Evolutionary conservation across 1,140 invertebrate genomes (phyloP), one percentile per base, ranked within the genome.

Genomic region (Bombus difficillimus): DNA sequence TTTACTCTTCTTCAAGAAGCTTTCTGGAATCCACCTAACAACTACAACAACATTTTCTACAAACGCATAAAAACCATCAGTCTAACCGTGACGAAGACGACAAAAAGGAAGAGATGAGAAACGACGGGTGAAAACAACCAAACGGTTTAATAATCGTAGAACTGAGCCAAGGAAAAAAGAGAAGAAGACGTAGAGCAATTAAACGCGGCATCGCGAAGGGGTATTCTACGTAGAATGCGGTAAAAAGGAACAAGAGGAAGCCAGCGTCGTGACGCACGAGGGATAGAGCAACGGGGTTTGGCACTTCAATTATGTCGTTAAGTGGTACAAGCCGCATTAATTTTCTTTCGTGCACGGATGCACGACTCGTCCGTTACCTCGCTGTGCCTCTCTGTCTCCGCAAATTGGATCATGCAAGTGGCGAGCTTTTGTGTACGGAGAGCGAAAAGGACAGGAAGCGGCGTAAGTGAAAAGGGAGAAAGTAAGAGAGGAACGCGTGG

Each of bases 251-350:
- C 28, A 28, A n/a, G 37, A 71, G 22, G 68, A 39, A n/a, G 32
- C 10, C 43, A 18, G 18, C 32, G 32, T 18, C 66, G 34, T 18
- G 82, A 75, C 68, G 37, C 32, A 53, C 69, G 34, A 64, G 34
- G 12, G 28, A 32, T 5, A 13, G 43, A 53, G 77, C 82, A 62
- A 64, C 41, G 25, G 37, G 57, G 76, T 84, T 84, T 59, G 76
- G 57, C 83, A 85, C 83, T 85, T 85, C 83, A 85, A 85, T 85
- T 85, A 85, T 77, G 66, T 69, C 66, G 68, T 85, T 85, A 85
- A 85, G 83, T 85, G 83, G 68, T 37, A 47, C 68, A 53, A 59
- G 75, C 53, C 41, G 68, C 76, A 85, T 85, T 83, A 85, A 85
- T 85, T 80, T 85, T 85, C 77, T 47, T 80, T 73, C 83, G 66